Evolutionary conservation across 2,888 invertebrate species (phyloP), one percentile per base, ranked within the genome.

Genomic region (Andrena bicolor): DNA sequence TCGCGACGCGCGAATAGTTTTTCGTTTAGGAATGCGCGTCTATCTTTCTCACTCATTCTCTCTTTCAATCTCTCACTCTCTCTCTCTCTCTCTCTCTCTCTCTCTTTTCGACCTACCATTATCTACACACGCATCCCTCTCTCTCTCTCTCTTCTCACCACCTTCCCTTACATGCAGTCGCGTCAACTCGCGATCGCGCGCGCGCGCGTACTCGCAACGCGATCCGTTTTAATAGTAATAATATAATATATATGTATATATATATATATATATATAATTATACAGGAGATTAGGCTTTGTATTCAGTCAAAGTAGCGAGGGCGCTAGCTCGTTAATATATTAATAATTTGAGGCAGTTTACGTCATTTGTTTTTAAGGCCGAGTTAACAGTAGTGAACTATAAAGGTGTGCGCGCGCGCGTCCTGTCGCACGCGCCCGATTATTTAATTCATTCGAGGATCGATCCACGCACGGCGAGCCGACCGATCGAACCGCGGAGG

Each of bases 291-390:
- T 83, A 85, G 83, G 86, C 86, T 80, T 86, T 72, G 70, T 83
- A 56, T 69, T 79, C 88, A 89, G 88, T 88, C 87, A 77, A 80
- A 80, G 85, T 86, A 84, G 76, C 82, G 83, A 80, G 87, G 81
- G 88, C 87, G 84, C 88, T 89, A 89, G 89, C 87, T 84, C 81
- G 76, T 87, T 85, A 74, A 84, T 88, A 88, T 85, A 81, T 89
- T 83, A 89, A 85, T 88, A 86, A 82, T 88, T 87, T 88, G 88
- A 88, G 88, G 88, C 88, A 88, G 89, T 88, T 88, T 89, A 88
- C 86, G 89, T 89, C 87, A 80, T 84, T 87, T 86, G 56, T 79
- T 72, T 88, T 88, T 88, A 88, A 88, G 88, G 88, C 88, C 88
- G 88, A 88, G 88, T 88, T 85, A 88, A 87, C 70, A 83, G 82